Evolutionary conservation across 1,140 invertebrate species (phyloP).

Genomic region (Microplitis mediator): DNA sequence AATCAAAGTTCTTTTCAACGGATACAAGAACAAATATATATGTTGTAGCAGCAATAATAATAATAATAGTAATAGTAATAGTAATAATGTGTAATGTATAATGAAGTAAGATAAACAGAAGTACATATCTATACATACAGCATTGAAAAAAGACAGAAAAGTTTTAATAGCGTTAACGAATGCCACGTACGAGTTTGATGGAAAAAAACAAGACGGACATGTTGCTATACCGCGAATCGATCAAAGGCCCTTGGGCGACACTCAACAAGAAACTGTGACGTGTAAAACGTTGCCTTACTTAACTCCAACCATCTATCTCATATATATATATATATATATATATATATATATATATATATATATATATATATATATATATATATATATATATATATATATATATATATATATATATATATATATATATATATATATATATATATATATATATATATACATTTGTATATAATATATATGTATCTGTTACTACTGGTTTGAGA

Average conservation of each 20-base stretch:
- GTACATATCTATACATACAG: not conserved
- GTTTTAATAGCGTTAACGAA: slow-evolving; percentile 28
- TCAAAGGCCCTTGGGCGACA: slow-evolving; percentile 21
- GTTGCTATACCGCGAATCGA: slow-evolving; percentile 27
- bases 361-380: no score
- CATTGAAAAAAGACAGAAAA: not conserved
- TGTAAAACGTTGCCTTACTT: slow-evolving; percentile 16
- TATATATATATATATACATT: no score
- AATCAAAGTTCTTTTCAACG: no score
- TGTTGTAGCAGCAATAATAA: no score
- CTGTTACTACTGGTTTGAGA: no score
- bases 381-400: no score
- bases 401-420: not conserved
- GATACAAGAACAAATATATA: no score
- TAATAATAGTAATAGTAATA: no score
- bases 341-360: no score
- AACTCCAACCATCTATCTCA: not conserved
- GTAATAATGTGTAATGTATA: no score
- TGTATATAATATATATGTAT: no score
- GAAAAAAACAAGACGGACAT: slow-evolving; percentile 8
- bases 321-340: not conserved
- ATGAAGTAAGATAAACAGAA: not conserved
- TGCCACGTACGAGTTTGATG: slow-evolving; percentile 10
- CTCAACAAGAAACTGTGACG: slow-evolving; percentile 14
- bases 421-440: not conserved